Base-by-base conservation (phyloP, 2,113 vertebrate species). In the Pterophyllum scalare region DNA sequence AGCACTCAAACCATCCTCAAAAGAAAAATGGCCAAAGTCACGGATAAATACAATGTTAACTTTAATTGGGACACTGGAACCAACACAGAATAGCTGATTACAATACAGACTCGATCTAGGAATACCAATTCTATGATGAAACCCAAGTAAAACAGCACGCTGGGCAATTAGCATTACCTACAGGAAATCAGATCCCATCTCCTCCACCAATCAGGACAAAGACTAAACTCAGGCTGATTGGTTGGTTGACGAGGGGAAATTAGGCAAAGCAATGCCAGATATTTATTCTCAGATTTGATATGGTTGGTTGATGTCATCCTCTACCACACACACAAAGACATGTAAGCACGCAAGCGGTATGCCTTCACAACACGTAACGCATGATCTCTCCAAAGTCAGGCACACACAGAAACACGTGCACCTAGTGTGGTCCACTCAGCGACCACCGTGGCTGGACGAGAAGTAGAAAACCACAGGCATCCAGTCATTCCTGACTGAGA, bases 231-330 rank as follows among this genome's bases (percentile, higher is more conserved):
- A 75, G 80, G 89, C 87, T 93, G 91, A 91, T 88, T 94, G 83
- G 91, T 89, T 87, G 91, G 91, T 80, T 82, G 81, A 83, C 79
- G 81, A 72, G 88, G 84, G 78, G 86, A 94, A 94, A 94, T 95
- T 94, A 92, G 89, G 84, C 93, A 92, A 91, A 92, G 86, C 88
- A 6, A 74, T 86, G 83, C 56, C 80, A 77, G 81, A 85, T 88
- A 91, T 93, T 94, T 93, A 86, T 88, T 83, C 81, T 83, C 87
- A 59, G 72, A 86, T 87, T 91, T 88, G 81, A 91, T 88, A 84
- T 89, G 89, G 79, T 88, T 79, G 80, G 84, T 89, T 91, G 88
- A 91, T 89, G 80, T 19, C 57, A 74, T 77, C 64, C 80, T 88
- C 80, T 59, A 59, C 79, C 52, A 65, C 80, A 49, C 77, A 52